phyloP scores from a whole-genome alignment of 1,140 invertebrate species.

The Dinoponera quadriceps region DNA sequence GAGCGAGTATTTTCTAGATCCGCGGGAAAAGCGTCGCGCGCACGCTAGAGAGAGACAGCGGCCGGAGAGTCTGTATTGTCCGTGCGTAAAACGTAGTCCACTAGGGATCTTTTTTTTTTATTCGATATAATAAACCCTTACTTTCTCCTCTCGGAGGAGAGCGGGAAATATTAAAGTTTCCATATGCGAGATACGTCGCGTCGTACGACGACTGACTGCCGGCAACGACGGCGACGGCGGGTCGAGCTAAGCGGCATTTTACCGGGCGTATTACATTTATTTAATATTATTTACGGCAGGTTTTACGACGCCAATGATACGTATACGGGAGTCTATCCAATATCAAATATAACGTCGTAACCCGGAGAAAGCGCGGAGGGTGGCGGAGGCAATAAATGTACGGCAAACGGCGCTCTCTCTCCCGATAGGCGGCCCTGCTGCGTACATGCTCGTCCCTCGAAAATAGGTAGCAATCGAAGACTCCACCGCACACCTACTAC shows the following conservation, averaged over 20 bases:
- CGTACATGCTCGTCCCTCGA: slow-evolving; percentile 74
- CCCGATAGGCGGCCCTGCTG: slow-evolving; percentile 80
- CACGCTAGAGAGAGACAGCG: slow-evolving; percentile 20
- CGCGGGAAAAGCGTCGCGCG: slow-evolving; percentile 41
- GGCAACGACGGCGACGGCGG: slow-evolving; percentile 8
- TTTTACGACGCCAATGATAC: slow-evolving; percentile 85
- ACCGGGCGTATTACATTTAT: slow-evolving; percentile 84
- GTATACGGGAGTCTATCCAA: slow-evolving; percentile 84
- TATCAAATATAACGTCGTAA: slow-evolving; percentile 86
- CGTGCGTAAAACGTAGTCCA: slow-evolving; percentile 9
- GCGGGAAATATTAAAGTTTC: slow-evolving; percentile 62
- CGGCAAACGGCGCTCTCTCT: slow-evolving; percentile 81
- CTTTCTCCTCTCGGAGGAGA: slow-evolving; percentile 19
- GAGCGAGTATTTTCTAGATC: slow-evolving; percentile 44
- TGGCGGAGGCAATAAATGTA: slow-evolving; percentile 84
- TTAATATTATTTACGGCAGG: slow-evolving; percentile 85
- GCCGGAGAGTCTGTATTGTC: slow-evolving; percentile 2
- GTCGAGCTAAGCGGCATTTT: slow-evolving; percentile 80
- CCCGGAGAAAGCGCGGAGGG: slow-evolving; percentile 77
- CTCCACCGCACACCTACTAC: slow-evolving; percentile 22
- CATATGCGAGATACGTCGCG: slow-evolving; percentile 42
- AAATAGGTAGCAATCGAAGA: slow-evolving; percentile 77
- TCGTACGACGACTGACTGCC: neutral
- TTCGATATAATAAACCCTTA: slow-evolving; percentile 51
- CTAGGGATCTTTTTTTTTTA: slow-evolving; percentile 32